phyloP scores from a whole-genome alignment of 2,797 vertebrate species.

The Gobionotothen gibberifrons region DNA sequence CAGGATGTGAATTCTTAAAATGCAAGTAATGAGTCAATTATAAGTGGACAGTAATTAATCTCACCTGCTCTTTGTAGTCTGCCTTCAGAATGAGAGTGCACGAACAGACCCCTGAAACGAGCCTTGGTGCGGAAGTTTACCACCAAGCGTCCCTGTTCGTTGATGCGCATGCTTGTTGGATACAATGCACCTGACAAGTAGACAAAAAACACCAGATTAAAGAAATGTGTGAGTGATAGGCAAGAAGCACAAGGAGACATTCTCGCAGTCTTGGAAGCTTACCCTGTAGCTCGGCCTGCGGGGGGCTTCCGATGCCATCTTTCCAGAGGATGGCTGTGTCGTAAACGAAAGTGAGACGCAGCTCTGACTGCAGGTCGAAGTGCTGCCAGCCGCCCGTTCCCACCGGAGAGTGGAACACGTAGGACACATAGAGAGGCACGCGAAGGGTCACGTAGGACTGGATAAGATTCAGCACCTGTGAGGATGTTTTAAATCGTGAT shows the following conservation, averaged over 20 bases:
- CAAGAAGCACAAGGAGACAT: background rate
- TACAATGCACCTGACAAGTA: conserved; percentile 88
- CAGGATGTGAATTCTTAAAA: background rate
- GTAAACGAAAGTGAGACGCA: conserved; percentile 95
- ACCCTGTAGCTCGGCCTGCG: conserved; percentile 93
- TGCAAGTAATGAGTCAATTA: no score
- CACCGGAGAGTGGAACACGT: conserved; percentile 93
- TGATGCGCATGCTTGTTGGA: conserved; percentile 95
- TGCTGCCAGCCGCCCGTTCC: conserved; percentile 94
- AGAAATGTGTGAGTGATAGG: background rate
- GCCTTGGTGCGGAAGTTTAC: conserved; percentile 95
- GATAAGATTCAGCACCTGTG: conserved; percentile 93
- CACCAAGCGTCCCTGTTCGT: conserved; percentile 91
- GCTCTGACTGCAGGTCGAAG: conserved; percentile 94
- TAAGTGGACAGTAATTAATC: no score
- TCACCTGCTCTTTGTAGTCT: conserved; percentile 53
- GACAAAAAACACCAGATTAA: background rate
- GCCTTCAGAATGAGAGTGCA: conserved; percentile 88
- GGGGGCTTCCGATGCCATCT: conserved; percentile 93
- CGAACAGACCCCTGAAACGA: conserved; percentile 92
- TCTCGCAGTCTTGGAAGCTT: background rate
- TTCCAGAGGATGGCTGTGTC: conserved; percentile 97
- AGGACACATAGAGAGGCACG: conserved; percentile 94
- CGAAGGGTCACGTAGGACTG: conserved; percentile 96
- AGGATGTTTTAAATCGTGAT: background rate